Base-by-base conservation (phyloP, 2,113 vertebrate genomes). In the Callorhinus ursinus region DNA sequence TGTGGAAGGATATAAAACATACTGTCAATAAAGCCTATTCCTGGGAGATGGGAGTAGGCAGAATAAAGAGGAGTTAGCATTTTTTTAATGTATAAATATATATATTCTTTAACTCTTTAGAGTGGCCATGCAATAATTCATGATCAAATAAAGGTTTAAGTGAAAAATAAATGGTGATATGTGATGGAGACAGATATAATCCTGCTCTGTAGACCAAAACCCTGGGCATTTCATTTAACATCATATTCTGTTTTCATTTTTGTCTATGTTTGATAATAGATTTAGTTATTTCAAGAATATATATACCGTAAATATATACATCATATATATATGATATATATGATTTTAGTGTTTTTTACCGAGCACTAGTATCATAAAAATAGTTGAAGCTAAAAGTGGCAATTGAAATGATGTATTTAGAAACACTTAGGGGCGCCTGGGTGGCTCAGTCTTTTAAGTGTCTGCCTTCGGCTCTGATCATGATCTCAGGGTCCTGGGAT, bases 21-120 rank as follows among this genome's bases (percentile, higher is more conserved):
- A 49, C 9, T 39, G 1, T 46, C 16, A 65, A 14, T 9, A 82
- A 90, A 77, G 15, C 4, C 49, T 69, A 39, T 69, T 82, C 4
- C 16, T 82, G 28, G 0, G 4, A 1, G 42, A 18, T 16, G 49
- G 14, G 2, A 2, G 0, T 33, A 39, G 4, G 0, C 24, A 53
- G 3, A 1, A 76, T 69, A n/a, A 33, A 67, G 2, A 46, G 0
- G 1, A 7, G 0, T 12, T 61, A 36, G 1, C 19, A 39, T 42
- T 31, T 72, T 39, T 39, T 49, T 55, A 49, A 69, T 63, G 1
- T 61, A 31, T 51, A 65, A 72, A 87, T 5, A 36, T 39, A 33
- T n/a, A 28, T 79, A 51, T 26, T 33, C 19, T 63, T 79, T 65
- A 79, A 88, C 11, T 33, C 15, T 90, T 95, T 49, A 36, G 1